Conservation (phyloP, 2,888 invertebrate species). For the Nomada ferruginata region DNA sequence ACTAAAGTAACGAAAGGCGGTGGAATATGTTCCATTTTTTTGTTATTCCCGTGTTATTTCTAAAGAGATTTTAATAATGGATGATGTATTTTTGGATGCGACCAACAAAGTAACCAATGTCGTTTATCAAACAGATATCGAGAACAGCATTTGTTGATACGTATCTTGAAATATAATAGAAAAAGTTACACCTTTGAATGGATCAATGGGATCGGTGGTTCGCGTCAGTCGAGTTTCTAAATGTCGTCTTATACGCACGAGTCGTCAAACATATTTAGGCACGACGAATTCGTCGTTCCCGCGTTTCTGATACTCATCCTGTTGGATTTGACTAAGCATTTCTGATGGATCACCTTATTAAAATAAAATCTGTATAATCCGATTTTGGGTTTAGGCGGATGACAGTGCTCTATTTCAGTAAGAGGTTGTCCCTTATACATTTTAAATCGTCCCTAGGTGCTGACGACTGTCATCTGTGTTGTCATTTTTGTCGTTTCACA, state of each 20-base stretch:
- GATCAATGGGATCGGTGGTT: not conserved
- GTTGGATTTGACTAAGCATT: conserved; percentile 32
- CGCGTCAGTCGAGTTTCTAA: not conserved
- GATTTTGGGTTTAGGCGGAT: conserved; percentile 23
- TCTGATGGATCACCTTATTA: conserved; percentile 27
- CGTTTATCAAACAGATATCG: no score
- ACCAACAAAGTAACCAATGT: no score
- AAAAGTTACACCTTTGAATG: conserved; percentile 5
- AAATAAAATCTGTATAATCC: conserved; percentile 32
- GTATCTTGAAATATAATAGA: not conserved
- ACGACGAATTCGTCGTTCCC: conserved; percentile 1
- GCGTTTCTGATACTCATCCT: conserved; percentile 20
- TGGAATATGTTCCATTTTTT: no score
- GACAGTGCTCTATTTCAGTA: not conserved
- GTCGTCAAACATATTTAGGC: not conserved
- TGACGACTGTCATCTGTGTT: not conserved
- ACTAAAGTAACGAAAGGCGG: no score
- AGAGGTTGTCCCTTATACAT: conserved; percentile 1
- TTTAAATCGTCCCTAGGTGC: conserved; percentile 12
- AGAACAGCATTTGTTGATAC: not conserved
- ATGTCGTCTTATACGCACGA: not conserved
- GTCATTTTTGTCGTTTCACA: conserved; percentile 13
- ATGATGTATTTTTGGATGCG: no score
- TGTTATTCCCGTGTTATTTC: no score
- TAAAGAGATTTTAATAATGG: no score